A percentile compares a stretch with the other conserved stretches of the same genome.
Conservation (phyloP, 2,888 invertebrate genomes). For the Helobdella robusta region DNA sequence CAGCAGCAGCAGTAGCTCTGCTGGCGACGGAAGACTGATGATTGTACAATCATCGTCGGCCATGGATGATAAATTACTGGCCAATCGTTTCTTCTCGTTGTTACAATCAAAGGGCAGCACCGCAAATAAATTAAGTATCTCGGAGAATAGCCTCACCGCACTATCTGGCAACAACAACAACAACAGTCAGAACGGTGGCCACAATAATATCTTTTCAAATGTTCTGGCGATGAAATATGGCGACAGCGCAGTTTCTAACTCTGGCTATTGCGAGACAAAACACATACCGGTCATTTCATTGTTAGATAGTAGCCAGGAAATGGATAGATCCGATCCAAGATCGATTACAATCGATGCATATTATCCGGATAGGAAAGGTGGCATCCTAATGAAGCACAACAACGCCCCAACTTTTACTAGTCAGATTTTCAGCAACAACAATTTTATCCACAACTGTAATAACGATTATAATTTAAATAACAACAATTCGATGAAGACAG, state of each 20-base stretch:
- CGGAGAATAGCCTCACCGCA: too few relatives aligned
- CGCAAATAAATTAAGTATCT: not conserved
- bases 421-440: not conserved
- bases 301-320: not conserved
- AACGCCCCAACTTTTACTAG: not conserved
- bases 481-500: not conserved
- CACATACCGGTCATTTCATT: too few relatives aligned
- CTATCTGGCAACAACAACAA: too few relatives aligned
- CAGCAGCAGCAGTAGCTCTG: not conserved
- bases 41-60: not conserved
- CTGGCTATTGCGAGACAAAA: too few relatives aligned
- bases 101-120: not conserved
- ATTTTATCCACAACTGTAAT: not conserved
- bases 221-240: too few relatives aligned
- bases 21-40: not conserved
- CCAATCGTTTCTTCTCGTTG: too few relatives aligned
- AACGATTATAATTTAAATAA: conserved; percentile 9
- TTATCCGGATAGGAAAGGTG: too few relatives aligned
- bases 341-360: too few relatives aligned
- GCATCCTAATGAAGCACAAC: not conserved
- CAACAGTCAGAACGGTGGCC: too few relatives aligned
- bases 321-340: too few relatives aligned
- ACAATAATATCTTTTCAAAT: too few relatives aligned
- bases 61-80: not conserved
- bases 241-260: too few relatives aligned